phyloP scores from a whole-genome alignment of 2,888 invertebrate genomes.

The Stenodera caucasica region DNA sequence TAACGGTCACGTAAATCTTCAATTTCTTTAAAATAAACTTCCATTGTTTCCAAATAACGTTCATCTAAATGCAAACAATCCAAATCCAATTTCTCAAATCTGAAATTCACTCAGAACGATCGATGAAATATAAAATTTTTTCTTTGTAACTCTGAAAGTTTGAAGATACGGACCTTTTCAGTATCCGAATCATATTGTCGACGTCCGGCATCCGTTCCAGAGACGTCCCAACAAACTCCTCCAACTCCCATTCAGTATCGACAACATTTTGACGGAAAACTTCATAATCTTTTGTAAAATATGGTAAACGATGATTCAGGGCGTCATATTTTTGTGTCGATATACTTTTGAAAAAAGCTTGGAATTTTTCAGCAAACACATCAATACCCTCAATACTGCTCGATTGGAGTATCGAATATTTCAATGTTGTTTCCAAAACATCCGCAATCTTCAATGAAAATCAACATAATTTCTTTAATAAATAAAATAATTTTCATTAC shows the following conservation, averaged over 20 bases:
- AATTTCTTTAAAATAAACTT: constrained; percentile 69
- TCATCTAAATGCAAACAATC: constrained; percentile 73
- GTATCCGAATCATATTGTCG: constrained; percentile 49
- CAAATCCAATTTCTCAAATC: constrained; percentile 75
- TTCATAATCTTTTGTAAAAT: constrained; percentile 77
- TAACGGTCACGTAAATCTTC: constrained; percentile 73
- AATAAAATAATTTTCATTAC: constrained; percentile 48
- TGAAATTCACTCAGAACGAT: too few species aligned
- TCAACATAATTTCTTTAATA: neutral
- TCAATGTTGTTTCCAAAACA: constrained; percentile 71
- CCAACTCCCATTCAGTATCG: constrained; percentile 71
- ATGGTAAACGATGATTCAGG: constrained; percentile 72
- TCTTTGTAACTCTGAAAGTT: too few species aligned
- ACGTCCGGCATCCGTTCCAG: constrained; percentile 52
- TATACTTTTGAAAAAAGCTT: constrained; percentile 61
- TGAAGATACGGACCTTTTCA: constrained; percentile 42
- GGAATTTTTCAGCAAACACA: constrained; percentile 68
- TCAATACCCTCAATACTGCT: constrained; percentile 83
- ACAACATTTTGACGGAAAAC: constrained; percentile 69
- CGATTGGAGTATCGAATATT: constrained; percentile 72
- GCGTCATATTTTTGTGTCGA: constrained; percentile 76
- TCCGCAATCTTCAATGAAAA: constrained; percentile 45
- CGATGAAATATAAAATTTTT: too few species aligned
- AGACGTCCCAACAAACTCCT: constrained; percentile 68
- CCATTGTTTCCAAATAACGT: constrained; percentile 71